Evolutionary conservation across 2,113 vertebrate genomes (phyloP), one percentile per base, ranked within the genome.

Genomic region (Nansenia antarctica): DNA sequence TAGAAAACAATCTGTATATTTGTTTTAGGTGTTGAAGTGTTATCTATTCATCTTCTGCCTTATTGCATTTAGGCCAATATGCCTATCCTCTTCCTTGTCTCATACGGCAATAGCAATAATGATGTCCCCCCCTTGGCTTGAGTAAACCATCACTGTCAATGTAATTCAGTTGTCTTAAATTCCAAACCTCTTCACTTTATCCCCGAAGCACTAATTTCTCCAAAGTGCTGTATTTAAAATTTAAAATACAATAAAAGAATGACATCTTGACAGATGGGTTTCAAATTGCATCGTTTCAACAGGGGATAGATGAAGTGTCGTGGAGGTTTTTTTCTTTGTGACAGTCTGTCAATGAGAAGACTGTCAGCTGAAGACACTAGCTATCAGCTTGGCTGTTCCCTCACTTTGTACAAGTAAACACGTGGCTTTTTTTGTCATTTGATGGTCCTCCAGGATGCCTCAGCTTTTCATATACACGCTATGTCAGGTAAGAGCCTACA

Each of bases 131-230:
- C 84, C 73, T 82, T 75, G 84, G 80, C 80, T 82, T 72, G 78
- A 67, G 67, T 77, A 79, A 80, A 57, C 54, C 54, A 75, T 81
- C 77, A 75, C 65, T 84, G 80, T 85, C 83, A 77, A 74, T 71
- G 79, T 85, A 87, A 86, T 88, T 81, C 84, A 77, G 74, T 89
- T 86, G 84, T 76, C 63, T 80, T 83, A 78, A 85, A 85, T 83
- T 79, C 84, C 75, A 82, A 82, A 79, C 72, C 74, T 77, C 39
- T 3, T 18, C 77, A 42, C 9, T 12, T 12, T 42, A 42, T 42
- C 39, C n/a, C n/a, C n/a, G n/a, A n/a, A n/a, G n/a, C n/a, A n/a
- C n/a, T 42, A 42, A 42, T 3, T 42, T 42, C 39, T 42, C 39
- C 39, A 11, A 42, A 22, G 45, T 20, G 8, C n/a, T 49, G n/a